Base-by-base conservation (phyloP, 2,888 invertebrate genomes). In the Pollenia amentaria region DNA sequence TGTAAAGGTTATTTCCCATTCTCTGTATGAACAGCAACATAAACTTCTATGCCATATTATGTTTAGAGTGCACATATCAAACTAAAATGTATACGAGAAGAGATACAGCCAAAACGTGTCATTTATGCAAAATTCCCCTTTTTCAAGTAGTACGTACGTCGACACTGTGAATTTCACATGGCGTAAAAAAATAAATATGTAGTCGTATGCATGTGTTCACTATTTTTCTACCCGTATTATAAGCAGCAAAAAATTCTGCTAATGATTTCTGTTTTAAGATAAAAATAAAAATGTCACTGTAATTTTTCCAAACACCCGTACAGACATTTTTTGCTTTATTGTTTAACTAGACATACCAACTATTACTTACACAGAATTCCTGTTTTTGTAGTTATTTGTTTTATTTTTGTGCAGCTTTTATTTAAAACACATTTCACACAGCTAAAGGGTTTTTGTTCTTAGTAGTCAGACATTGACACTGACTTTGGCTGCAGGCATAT, bases 181-280 rank as follows among this genome's bases (percentile, higher is more conserved):
- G 48, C 11, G 10, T 2, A 6, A n/a, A 42, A n/a, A 18, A n/a
- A 29, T 18, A 18, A 12, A 40, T 4, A 21, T 48, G 48, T 14
- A 48, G 14, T 4, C 48, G n/a, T 29, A 8, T 38, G 8, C 46
- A n/a, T 70, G 46, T 14, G 60, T 51, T 55, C 16, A 73, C 65
- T 73, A 65, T 60, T 79, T 64, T 21, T 48, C 53, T 57, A 46
- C 72, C 76, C 62, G 76, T 60, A 81, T 69, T 76, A 76, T 64
- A 65, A 69, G 82, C 51, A 75, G 55, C 64, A 64, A 75, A 65
- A 65, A 79, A 64, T 81, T 69, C 44, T 81, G 77, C 77, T 84
- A 87, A 87, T 87, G 87, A 87, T 87, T 87, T 87, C 84, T 81
- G 55, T 73, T 81, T 84, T 69, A 77, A 84, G 87, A 87, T 84